These are phyloP conservation scores for Engystomops pustulosus DNA, from an alignment of 2,113 vertebrate genomes.

Conservation along the genomic window DNA sequence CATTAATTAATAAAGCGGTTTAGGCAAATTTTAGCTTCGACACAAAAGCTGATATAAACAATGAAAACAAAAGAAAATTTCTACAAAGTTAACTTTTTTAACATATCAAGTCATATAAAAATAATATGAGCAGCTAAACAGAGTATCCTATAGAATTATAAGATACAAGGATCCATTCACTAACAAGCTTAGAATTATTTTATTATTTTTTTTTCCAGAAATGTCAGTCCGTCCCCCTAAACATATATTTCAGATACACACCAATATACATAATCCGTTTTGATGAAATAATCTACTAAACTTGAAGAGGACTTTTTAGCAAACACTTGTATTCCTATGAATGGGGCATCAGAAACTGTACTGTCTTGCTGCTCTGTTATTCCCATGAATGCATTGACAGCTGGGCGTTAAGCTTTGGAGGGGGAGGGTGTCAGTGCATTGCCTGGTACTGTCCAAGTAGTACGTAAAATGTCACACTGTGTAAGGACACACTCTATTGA, in stretches of 20 bases:
- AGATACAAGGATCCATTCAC: not conserved
- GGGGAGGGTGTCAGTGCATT: too few relatives aligned
- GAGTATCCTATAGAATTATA: not conserved
- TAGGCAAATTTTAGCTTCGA: not conserved
- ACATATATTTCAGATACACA: not conserved
- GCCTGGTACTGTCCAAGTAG: too few relatives aligned
- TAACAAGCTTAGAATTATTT: not conserved
- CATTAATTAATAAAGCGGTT: not conserved
- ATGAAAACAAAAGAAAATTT: not conserved
- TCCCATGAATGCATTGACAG: not conserved
- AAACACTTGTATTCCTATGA: too few relatives aligned
- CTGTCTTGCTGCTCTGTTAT: too few relatives aligned
- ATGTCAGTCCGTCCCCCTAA: too few relatives aligned
- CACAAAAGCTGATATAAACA: not conserved
- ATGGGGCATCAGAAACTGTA: too few relatives aligned
- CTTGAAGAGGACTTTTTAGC: too few relatives aligned
- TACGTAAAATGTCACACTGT: too few relatives aligned
- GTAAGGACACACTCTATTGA: too few relatives aligned
- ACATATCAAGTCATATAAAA: not conserved
- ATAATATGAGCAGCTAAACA: not conserved
- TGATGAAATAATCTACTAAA: not conserved
- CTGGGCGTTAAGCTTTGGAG: not conserved
- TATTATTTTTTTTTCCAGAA: not conserved
- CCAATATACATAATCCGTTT: not conserved
- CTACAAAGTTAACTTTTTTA: conserved; percentile 2